A percentile compares a stretch with the other conserved stretches of the same genome.
These are phyloP conservation scores for Drosophila mojavensis DNA, from an alignment of 1,140 invertebrate species.

Conservation along the genomic window DNA sequence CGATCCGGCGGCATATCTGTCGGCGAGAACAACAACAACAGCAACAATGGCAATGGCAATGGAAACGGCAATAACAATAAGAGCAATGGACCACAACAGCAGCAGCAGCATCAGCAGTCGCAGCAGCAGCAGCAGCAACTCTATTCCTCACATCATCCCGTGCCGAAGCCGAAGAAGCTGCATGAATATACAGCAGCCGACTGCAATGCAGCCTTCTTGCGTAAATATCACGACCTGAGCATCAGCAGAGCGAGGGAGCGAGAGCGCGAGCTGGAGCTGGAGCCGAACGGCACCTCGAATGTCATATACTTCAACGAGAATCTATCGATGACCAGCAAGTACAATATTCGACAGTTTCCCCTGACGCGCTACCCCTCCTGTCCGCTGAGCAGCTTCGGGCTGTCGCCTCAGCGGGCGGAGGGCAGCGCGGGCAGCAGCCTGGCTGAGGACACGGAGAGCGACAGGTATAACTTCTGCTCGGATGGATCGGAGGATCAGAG, in stretches of 20 bases:
- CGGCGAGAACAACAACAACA: slow-evolving; percentile 39
- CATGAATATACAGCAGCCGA: slow-evolving; percentile 75
- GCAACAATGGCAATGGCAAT: slow-evolving; percentile 8
- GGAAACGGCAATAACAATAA: slow-evolving; percentile 7
- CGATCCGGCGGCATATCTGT: slow-evolving; percentile 68
- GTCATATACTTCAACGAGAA: slow-evolving; percentile 83
- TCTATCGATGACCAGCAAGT: slow-evolving; percentile 81
- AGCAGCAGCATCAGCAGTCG: slow-evolving; percentile 1
- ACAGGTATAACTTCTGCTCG: slow-evolving; percentile 69
- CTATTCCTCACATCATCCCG: slow-evolving; percentile 16
- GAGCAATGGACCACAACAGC: slow-evolving; percentile 24
- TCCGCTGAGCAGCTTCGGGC: slow-evolving; percentile 63
- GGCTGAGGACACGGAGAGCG: slow-evolving; percentile 64
- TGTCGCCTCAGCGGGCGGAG: slow-evolving; percentile 23
- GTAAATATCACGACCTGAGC: slow-evolving; percentile 73
- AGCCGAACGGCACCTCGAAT: slow-evolving; percentile 35
- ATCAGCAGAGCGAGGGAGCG: slow-evolving; percentile 46
- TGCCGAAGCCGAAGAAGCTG: slow-evolving; percentile 67
- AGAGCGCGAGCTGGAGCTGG: slow-evolving; percentile 26
- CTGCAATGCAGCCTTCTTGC: slow-evolving; percentile 73
- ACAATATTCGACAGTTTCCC: slow-evolving; percentile 60
- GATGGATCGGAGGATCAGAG: slow-evolving; percentile 68
- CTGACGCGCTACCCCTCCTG: slow-evolving; percentile 71
- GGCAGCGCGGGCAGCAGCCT: slow-evolving; percentile 62
- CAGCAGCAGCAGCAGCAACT: slow-evolving; percentile 15